Conservation (phyloP, 2,888 invertebrate genomes). For the Aquatica leii region DNA sequence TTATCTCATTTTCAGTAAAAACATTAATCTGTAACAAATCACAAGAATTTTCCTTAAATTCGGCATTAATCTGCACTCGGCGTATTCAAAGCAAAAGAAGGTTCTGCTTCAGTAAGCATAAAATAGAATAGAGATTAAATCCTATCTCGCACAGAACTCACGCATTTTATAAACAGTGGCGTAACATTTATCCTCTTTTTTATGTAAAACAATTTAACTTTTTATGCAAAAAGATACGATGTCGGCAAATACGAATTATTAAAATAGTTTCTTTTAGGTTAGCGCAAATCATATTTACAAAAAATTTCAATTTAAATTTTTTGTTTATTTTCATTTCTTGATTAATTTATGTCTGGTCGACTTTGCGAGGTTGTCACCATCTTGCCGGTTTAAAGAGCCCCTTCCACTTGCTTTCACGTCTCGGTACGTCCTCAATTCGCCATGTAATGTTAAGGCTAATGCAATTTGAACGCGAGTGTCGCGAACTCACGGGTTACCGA, state of each 20-base stretch:
- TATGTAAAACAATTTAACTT: too few species aligned
- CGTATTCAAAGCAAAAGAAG: slow-evolving; percentile 62
- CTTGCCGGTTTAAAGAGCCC: slow-evolving; percentile 51
- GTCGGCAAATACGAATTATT: too few species aligned
- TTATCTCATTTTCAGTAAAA: slow-evolving; percentile 17
- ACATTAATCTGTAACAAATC: slow-evolving; percentile 47
- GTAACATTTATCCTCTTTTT: not conserved
- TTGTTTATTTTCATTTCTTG: slow-evolving; percentile 50
- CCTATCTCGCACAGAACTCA: slow-evolving; percentile 56
- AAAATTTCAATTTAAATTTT: slow-evolving; percentile 34
- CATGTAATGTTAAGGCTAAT: slow-evolving; percentile 65
- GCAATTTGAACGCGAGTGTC: slow-evolving; percentile 63
- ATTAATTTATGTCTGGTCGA: slow-evolving; percentile 57
- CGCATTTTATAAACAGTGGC: slow-evolving; percentile 42
- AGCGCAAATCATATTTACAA: too few species aligned
- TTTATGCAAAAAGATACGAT: too few species aligned
- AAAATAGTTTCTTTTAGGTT: too few species aligned
- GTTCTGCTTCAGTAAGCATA: slow-evolving; percentile 64
- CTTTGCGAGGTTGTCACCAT: slow-evolving; percentile 52
- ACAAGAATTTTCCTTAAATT: slow-evolving; percentile 61
- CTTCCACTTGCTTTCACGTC: slow-evolving; percentile 59
- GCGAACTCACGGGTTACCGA: slow-evolving; percentile 59
- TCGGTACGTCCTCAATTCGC: slow-evolving; percentile 64
- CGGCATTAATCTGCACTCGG: slow-evolving; percentile 63
- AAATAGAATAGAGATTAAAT: slow-evolving; percentile 68